These are phyloP conservation scores for Eretmochelys imbricata DNA, from an alignment of 2,113 vertebrate species.

Conservation along the genomic window DNA sequence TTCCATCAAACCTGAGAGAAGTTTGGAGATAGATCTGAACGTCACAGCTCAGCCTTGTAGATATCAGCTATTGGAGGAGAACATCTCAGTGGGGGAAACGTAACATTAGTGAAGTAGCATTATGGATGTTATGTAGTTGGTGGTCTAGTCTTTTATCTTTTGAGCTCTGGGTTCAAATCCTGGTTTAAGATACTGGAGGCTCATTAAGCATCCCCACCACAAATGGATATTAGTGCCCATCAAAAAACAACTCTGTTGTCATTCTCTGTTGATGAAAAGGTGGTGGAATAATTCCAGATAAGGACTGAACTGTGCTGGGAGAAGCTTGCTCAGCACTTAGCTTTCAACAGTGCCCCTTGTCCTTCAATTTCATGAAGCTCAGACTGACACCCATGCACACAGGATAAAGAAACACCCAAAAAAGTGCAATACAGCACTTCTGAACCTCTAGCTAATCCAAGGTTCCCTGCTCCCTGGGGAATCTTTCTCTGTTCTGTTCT, in stretches of 20 bases:
- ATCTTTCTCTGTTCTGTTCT: neutral
- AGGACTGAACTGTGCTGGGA: fast-evolving
- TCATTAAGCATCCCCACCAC: neutral
- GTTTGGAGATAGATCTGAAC: neutral
- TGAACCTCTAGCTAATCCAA: neutral
- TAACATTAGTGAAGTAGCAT: fast-evolving
- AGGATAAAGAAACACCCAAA: neutral
- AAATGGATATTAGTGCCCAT: fast-evolving
- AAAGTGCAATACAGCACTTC: fast-evolving
- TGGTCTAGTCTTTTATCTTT: neutral
- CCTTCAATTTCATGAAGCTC: neutral
- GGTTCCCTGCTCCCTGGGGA: neutral
- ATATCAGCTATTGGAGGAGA: neutral
- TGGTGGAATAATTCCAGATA: neutral
- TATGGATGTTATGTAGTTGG: neutral
- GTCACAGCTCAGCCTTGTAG: neutral
- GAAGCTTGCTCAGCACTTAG: fast-evolving
- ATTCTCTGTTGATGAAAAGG: neutral
- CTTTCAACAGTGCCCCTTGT: neutral
- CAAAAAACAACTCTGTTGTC: neutral
- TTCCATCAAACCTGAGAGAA: neutral
- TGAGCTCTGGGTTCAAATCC: neutral
- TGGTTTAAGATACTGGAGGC: neutral
- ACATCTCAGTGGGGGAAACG: fast-evolving
- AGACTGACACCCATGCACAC: neutral